phyloP scores from a whole-genome alignment of 2,797 vertebrate genomes.

The Mormyrops boulengeri region DNA sequence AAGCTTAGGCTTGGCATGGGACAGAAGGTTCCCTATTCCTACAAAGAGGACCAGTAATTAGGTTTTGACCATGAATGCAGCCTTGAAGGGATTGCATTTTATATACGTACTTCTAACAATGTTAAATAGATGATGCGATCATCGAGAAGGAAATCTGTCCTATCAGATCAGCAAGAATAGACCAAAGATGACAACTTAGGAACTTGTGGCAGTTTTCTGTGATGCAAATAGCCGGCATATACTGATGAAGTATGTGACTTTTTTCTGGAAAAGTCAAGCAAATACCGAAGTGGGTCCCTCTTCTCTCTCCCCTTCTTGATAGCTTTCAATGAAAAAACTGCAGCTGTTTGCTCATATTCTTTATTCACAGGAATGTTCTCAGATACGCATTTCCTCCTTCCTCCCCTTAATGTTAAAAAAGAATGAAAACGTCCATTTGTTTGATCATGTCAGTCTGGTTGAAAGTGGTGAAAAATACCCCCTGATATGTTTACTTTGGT shows the following conservation, averaged over 20 bases:
- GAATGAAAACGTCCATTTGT: neutral
- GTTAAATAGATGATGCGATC: neutral
- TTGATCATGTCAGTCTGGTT: conserved; percentile 9
- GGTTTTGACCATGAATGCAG: conserved; percentile 55
- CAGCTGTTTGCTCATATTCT: neutral
- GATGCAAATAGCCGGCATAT: neutral
- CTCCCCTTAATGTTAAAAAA: neutral
- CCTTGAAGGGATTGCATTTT: conserved; percentile 51
- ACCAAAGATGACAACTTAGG: neutral
- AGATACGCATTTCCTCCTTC: neutral
- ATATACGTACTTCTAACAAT: neutral
- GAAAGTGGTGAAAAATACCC: neutral
- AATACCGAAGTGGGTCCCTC: neutral
- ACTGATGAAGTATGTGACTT: neutral
- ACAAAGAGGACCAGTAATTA: conserved; percentile 43
- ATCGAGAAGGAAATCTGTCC: neutral
- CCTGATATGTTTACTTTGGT: neutral
- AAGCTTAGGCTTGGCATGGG: conserved; percentile 43
- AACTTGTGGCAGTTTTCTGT: neutral
- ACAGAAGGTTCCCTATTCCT: conserved; percentile 49
- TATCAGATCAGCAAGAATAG: neutral
- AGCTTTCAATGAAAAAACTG: neutral
- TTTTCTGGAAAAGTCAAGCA: neutral
- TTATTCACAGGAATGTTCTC: neutral
- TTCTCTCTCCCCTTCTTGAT: neutral